Evolutionary conservation across 2,888 invertebrate genomes (phyloP), one percentile per base, ranked within the genome.

Genomic region (Cephus pygmeus): DNA sequence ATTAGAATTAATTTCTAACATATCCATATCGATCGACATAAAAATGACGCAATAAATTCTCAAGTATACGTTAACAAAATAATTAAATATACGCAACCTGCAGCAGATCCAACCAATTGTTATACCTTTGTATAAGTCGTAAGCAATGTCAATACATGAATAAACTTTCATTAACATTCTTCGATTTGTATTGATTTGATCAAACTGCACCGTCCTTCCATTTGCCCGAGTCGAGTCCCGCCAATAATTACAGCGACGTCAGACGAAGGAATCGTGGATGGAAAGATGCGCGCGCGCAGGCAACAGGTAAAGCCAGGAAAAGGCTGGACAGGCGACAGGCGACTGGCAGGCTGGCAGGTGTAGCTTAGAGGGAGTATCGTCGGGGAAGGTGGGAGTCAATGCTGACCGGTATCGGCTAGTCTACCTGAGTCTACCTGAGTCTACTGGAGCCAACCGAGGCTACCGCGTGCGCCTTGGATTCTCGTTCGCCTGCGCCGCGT

Each of bases 371-470:
- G 82, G 82, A 81, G 79, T 74, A 81, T 85, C 83, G 85, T 85
- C 85, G 81, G 79, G 79, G 81, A 82, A 83, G 83, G 88, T 87
- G 87, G 87, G 86, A 88, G 88, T 87, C 87, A 79, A 85, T 86
- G 84, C 85, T 85, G 86, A 86, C 83, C 82, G 83, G 83, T 82
- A 81, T 77, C 79, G 79, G 77, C 79, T 79, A 56, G 40, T 23
- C 23, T 23, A 56, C 40, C 40, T 56, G 40, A 40, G 40, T 1
- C 40, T 23, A 56, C 40, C 40, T 56, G 40, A 56, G 40, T 56
- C 40, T 56, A 56, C 40, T 79, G 69, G 80, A 81, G 81, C 82
- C 74, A 77, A 76, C 73, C 82, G 81, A 56, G 40, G 40, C 40
- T 56, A 15, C 40, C 40, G 40, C 40, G 77, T 76, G 80, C 76